phyloP scores from a whole-genome alignment of 2,113 vertebrate genomes.

The Oncorhynchus mykiss region DNA sequence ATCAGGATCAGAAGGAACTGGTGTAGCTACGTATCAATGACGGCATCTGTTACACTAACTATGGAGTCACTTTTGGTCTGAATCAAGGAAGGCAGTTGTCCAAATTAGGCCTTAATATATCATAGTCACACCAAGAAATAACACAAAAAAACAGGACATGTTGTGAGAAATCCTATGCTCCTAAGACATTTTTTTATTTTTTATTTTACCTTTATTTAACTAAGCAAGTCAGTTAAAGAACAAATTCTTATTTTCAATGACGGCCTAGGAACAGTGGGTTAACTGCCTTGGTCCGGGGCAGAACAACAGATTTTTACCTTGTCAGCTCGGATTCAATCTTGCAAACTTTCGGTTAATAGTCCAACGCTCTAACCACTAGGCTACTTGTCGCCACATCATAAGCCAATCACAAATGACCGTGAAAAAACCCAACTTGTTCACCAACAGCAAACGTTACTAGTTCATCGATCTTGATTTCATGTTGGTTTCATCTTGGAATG shows the following conservation, averaged over 20 bases:
- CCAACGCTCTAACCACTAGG: no score
- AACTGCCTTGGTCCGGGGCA: no score
- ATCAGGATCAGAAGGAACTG: no score
- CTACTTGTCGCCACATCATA: background rate
- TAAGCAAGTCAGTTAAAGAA: background rate
- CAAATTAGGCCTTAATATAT: background rate
- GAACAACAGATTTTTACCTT: no score
- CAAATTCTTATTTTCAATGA: no score
- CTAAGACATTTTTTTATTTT: no score
- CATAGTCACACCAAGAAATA: background rate
- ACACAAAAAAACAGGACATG: background rate
- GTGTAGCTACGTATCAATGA: background rate
- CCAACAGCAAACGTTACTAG: background rate
- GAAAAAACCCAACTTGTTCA: background rate
- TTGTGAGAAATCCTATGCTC: background rate
- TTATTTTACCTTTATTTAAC: no score
- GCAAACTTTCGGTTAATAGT: no score
- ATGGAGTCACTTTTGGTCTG: background rate
- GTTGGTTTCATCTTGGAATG: background rate
- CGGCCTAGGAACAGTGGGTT: no score
- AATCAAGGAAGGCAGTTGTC: background rate
- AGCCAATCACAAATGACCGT: background rate
- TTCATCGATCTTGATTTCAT: background rate
- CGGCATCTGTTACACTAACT: background rate
- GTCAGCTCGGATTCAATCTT: background rate